A percentile compares a stretch with the other conserved stretches of the same genome.
These are phyloP conservation scores for Phylloscopus whistleri DNA, from an alignment of 2,113 vertebrate species.

Conservation along the genomic window DNA sequence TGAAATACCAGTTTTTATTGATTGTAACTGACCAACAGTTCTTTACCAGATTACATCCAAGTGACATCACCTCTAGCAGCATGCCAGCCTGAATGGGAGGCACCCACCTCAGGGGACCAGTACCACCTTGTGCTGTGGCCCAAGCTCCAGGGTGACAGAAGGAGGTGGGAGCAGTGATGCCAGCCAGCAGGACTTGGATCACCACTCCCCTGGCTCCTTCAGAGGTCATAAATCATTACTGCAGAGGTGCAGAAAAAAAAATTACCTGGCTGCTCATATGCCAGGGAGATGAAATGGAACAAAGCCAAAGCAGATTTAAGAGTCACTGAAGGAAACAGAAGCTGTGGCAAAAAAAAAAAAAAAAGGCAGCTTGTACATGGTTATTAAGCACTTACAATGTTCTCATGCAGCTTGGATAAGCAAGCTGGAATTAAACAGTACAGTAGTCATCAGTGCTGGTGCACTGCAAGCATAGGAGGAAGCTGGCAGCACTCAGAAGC, in stretches of 20 bases:
- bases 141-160: background rate
- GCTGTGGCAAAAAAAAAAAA: background rate
- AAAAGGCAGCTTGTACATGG: background rate
- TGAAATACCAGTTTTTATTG: background rate
- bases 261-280: accelerated
- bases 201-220: background rate
- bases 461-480: background rate
- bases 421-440: background rate
- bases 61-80: background rate
- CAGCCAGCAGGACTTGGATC: background rate
- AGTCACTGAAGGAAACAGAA: background rate
- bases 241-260: background rate
- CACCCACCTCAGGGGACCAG: background rate
- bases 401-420: conserved; percentile 7
- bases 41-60: background rate
- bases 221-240: background rate
- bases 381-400: conserved; percentile 1
- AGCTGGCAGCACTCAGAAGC: background rate
- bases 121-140: background rate
- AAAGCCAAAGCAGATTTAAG: background rate
- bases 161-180: background rate
- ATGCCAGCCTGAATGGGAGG: accelerated
- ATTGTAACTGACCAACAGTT: background rate
- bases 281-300: background rate
- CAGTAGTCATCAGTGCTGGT: background rate